Base-by-base conservation (phyloP, 2,113 vertebrate species). In the Rhinogobius similis region DNA sequence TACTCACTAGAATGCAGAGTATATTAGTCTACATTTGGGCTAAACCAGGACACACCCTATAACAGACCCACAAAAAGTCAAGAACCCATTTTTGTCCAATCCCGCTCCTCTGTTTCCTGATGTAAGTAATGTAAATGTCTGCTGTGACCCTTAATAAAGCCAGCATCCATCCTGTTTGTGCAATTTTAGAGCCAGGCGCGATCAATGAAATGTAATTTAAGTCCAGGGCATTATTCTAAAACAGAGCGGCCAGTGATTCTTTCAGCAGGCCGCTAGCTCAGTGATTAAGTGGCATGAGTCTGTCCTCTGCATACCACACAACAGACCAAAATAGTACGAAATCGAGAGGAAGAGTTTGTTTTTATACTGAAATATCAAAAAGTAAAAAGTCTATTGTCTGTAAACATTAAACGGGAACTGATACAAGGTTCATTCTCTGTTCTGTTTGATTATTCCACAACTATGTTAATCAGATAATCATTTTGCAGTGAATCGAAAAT, bases 181-280 rank as follows among this genome's bases (percentile, higher is more conserved):
- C 81, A 86, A 79, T 88, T 86, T 90, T 68, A 75, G 84, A 78
- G 68, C 78, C 79, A 83, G 82, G 46, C 61, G 65, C 76, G 76
- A 90, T 90, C 89, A 88, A 88, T 90, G 78, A 62, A 79, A 84
- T 85, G 80, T 79, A 85, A 91, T 91, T 88, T 84, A 87, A 89
- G 86, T 81, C 72, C 70, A 72, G 74, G 64, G 84, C 87, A 86
- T 88, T 89, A 86, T 89, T 89, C 79, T 82, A 87, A 87, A 91
- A 84, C 74, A 73, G 38, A 67, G 72, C 58, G 71, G 46, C 38
- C 18, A 27, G 67, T 75, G 75, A 75, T 70, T 87, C 65, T 72
- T 78, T 83, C 23, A 55, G 86, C 77, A 70, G 77, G 73, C 80
- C 86, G 71, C 85, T 76, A 74, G 73, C 75, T 66, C 79, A 80